These are phyloP conservation scores for Ennomos erosarius DNA, from an alignment of 2,888 invertebrate genomes.

Conservation along the genomic window DNA sequence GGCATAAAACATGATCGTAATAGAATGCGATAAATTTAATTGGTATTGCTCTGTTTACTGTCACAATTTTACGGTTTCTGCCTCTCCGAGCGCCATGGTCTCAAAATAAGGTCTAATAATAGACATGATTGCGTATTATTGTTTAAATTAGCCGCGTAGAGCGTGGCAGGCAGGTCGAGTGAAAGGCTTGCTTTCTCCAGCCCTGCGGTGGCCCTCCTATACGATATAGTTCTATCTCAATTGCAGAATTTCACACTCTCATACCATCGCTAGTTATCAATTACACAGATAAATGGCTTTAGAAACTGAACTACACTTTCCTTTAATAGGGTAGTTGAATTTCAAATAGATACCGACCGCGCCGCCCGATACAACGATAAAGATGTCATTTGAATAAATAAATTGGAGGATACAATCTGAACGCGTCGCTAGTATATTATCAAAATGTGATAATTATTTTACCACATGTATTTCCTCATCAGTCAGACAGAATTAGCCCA, in stretches of 20 bases:
- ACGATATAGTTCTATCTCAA: conserved; percentile 68
- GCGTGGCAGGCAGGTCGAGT: conserved; percentile 65
- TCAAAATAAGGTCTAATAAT: conserved; percentile 53
- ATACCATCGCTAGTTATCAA: conserved; percentile 67
- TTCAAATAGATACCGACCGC: conserved; percentile 29
- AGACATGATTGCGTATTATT: conserved; percentile 66
- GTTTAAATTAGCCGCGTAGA: conserved; percentile 67
- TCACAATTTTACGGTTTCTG: conserved; percentile 39
- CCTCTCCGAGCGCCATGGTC: conserved; percentile 36
- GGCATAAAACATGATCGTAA: conserved; percentile 22
- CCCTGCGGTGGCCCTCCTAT: conserved; percentile 77
- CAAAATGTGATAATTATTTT: conserved; percentile 19
- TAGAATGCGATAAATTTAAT: conserved; percentile 29
- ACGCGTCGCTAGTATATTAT: conserved; percentile 14
- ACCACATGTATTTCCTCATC: conserved; percentile 38
- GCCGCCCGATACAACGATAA: conserved; percentile 24
- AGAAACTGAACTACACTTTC: conserved; percentile 61
- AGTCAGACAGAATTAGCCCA: conserved; percentile 52
- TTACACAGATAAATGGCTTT: conserved; percentile 69
- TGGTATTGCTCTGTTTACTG: conserved; percentile 33
- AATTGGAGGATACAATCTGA: conserved; percentile 22
- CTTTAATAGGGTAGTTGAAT: conserved; percentile 43
- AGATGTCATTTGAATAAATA: conserved; percentile 34
- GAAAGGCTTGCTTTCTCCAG: conserved; percentile 83
- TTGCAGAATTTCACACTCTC: conserved; percentile 80